Conservation (phyloP, 2,797 vertebrate species). For the Rhabdophis nuchalis region DNA sequence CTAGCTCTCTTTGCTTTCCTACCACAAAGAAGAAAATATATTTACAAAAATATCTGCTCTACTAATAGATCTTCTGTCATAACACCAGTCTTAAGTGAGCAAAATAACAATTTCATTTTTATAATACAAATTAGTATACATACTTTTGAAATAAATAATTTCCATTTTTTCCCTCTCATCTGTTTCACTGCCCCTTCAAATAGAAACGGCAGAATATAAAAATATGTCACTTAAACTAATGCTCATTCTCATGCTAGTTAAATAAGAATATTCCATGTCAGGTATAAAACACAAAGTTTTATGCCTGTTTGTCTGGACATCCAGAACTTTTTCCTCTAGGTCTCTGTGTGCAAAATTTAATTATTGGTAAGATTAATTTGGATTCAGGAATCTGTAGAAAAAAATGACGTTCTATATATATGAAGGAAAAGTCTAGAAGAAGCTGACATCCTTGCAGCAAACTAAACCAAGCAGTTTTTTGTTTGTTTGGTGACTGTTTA, state of each 20-base stretch:
- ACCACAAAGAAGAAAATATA: background rate
- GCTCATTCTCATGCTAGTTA: background rate
- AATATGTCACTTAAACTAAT: background rate
- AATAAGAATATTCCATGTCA: background rate
- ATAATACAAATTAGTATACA: background rate
- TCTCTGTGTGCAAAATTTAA: background rate
- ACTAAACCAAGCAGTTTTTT: background rate
- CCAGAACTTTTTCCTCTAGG: no score
- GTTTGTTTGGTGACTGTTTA: constrained; percentile 11
- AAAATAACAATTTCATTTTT: background rate
- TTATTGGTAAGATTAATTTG: background rate
- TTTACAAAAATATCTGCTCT: background rate
- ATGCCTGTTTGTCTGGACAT: background rate
- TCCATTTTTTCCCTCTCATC: background rate
- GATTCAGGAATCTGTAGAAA: background rate
- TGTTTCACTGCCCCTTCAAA: background rate
- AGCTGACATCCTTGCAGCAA: background rate
- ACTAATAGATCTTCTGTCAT: background rate
- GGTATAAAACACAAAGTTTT: background rate
- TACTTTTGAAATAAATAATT: background rate
- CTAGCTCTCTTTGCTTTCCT: background rate
- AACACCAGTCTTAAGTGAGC: background rate
- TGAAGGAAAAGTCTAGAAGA: constrained; percentile 7
- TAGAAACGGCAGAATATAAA: background rate
- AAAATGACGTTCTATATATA: background rate